Evolutionary conservation across 1,140 invertebrate species (phyloP).

Genomic region (Drosophila seguyi): DNA sequence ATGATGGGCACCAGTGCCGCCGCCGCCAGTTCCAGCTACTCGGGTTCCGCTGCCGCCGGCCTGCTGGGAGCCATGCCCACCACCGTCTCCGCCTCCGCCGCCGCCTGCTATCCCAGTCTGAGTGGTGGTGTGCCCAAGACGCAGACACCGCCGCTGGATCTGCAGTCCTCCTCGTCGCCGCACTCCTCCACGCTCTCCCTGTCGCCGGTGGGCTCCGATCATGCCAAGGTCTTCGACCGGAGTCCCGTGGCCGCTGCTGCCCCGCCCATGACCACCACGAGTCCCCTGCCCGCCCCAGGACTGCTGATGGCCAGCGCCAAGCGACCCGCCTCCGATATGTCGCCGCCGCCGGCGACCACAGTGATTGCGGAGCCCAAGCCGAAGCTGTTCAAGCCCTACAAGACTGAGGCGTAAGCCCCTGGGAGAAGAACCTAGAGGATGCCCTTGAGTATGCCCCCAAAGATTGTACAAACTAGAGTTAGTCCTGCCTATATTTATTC

Average conservation of each 20-base stretch:
- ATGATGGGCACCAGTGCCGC: slow-evolving; percentile 58
- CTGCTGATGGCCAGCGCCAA: slow-evolving; percentile 73
- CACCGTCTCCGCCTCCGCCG: slow-evolving; percentile 26
- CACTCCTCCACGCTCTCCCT: slow-evolving; percentile 83
- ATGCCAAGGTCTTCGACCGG: slow-evolving; percentile 78
- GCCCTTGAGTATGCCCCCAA: slow-evolving; percentile 5
- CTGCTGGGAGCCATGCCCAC: slow-evolving; percentile 51
- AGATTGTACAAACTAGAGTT: slow-evolving; percentile 77
- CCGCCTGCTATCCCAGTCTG: slow-evolving; percentile 40
- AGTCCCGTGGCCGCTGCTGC: slow-evolving; percentile 47
- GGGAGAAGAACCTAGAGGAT: not conserved
- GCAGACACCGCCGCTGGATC: slow-evolving; percentile 80
- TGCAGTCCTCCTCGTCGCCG: slow-evolving; percentile 83
- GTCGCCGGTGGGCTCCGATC: slow-evolving; percentile 82
- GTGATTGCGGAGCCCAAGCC: slow-evolving; percentile 86
- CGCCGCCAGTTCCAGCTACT: slow-evolving; percentile 50
- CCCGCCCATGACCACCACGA: slow-evolving; percentile 43
- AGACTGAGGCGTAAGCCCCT: slow-evolving; percentile 87
- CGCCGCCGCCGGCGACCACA: slow-evolving; percentile 60
- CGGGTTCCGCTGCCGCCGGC: slow-evolving; percentile 66
- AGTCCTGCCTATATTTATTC: slow-evolving; percentile 48
- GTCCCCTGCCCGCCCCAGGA: slow-evolving; percentile 65
- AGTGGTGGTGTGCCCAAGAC: slow-evolving; percentile 60
- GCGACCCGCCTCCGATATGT: slow-evolving; percentile 70
- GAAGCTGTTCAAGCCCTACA: slow-evolving; percentile 90